Evolutionary conservation across 2,113 vertebrate species (phyloP).

Genomic region (Cisticola juncidis): DNA sequence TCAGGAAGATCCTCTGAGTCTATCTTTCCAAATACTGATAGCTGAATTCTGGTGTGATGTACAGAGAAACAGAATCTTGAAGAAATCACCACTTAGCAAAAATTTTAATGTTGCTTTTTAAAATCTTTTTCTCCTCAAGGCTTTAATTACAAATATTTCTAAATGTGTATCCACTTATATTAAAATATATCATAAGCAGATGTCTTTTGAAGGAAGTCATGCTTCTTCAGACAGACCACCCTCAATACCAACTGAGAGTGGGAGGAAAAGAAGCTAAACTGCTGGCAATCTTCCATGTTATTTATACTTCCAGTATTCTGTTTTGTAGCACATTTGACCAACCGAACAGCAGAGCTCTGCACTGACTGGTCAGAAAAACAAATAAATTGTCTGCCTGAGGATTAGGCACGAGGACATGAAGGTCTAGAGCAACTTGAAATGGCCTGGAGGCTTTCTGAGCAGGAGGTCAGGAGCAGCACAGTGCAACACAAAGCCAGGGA

Average conservation of each 20-base stretch:
- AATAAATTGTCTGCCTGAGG: not conserved
- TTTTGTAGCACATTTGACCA: not conserved
- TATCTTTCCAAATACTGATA: not conserved
- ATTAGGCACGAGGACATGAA: not conserved
- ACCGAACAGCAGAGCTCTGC: not conserved
- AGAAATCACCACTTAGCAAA: not conserved
- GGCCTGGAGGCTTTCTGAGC: not conserved
- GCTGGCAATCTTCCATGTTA: not conserved
- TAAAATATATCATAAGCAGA: not conserved
- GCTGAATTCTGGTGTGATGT: not conserved
- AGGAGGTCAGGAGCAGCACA: not conserved
- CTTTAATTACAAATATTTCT: slow-evolving; percentile 16
- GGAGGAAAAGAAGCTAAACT: not conserved
- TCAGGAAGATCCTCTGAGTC: not conserved
- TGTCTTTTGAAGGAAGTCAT: not conserved
- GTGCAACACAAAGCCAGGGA: not conserved
- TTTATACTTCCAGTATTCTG: not conserved
- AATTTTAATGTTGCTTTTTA: not conserved
- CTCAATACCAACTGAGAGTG: not conserved
- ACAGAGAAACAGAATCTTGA: not conserved
- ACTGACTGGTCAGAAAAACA: not conserved
- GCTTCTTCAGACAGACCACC: not conserved
- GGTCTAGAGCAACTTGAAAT: not conserved
- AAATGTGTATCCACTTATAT: not conserved
- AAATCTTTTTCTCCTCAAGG: not conserved